phyloP scores from a whole-genome alignment of 2,113 vertebrate species.

The Anolis carolinensis region DNA sequence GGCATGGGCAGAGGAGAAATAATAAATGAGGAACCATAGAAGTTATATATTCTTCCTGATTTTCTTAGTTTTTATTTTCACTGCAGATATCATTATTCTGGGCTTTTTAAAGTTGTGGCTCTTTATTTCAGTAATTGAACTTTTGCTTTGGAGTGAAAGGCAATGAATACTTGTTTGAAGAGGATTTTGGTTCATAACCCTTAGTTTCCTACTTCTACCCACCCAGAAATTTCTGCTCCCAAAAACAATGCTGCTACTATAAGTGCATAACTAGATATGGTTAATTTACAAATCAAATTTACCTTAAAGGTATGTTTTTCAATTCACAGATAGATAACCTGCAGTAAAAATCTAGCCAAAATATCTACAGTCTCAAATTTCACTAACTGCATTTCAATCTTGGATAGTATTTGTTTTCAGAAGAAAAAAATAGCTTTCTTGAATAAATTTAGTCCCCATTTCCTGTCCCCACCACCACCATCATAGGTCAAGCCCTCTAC shows the following conservation, averaged over 20 bases:
- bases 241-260: constrained; percentile 41
- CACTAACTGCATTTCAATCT: not conserved
- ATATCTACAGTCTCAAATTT: constrained; percentile 23
- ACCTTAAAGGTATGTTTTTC: not conserved
- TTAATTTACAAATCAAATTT: constrained; percentile 13
- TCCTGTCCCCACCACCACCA: constrained; percentile 37
- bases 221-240: constrained; percentile 39
- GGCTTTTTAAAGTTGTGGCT: constrained; percentile 35
- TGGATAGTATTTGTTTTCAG: constrained; percentile 41
- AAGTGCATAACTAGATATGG: constrained; percentile 23
- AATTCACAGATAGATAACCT: constrained; percentile 3
- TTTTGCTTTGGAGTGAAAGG: constrained; percentile 64
- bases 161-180: constrained; percentile 45
- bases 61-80: constrained; percentile 59
- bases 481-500: constrained; percentile 44
- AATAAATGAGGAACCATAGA: too few species aligned
- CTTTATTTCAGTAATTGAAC: constrained; percentile 43
- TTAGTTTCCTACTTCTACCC: not conserved
- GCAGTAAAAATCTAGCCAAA: constrained; percentile 26
- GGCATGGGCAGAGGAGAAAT: too few species aligned
- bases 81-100: too few species aligned
- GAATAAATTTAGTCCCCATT: constrained; percentile 50
- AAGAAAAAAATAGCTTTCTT: constrained; percentile 24
- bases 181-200: constrained; percentile 37
- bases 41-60: constrained; percentile 51